Evolutionary conservation across 2,113 vertebrate genomes (phyloP).

Genomic region (Microtus pennsylvanicus): DNA sequence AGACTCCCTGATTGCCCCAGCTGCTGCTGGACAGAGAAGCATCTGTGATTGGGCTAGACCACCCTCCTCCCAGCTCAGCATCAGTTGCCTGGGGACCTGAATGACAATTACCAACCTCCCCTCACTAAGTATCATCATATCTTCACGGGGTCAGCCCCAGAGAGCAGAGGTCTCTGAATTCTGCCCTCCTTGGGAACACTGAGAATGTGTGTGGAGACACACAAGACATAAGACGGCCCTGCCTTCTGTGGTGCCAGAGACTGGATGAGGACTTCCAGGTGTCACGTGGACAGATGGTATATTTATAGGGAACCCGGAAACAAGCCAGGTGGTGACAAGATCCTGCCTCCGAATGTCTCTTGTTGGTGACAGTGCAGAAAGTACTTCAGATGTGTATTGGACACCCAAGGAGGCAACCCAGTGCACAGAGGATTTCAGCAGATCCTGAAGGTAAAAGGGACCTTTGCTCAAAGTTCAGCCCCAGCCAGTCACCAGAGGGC

Average conservation of each 20-base stretch:
- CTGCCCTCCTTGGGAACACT: background rate
- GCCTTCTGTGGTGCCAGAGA: too few species aligned
- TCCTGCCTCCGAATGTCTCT: background rate
- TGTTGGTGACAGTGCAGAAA: background rate
- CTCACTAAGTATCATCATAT: background rate
- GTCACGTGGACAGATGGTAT: background rate
- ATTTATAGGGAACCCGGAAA: background rate
- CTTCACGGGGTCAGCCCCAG: background rate
- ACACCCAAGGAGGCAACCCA: background rate
- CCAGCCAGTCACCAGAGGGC: background rate
- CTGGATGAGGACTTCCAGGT: too few species aligned
- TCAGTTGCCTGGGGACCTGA: background rate
- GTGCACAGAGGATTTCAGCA: background rate
- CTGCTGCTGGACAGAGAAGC: too few species aligned
- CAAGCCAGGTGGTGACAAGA: background rate
- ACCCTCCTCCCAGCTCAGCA: background rate
- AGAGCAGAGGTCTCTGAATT: background rate
- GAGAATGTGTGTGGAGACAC: background rate
- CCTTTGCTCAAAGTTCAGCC: background rate
- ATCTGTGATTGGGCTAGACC: background rate
- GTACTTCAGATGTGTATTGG: background rate
- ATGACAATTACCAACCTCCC: background rate
- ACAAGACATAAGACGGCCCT: accelerated
- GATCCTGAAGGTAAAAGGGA: background rate
- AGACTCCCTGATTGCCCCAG: background rate